Base-by-base conservation (phyloP, 2,113 vertebrate genomes). In the Columba janthina region DNA sequence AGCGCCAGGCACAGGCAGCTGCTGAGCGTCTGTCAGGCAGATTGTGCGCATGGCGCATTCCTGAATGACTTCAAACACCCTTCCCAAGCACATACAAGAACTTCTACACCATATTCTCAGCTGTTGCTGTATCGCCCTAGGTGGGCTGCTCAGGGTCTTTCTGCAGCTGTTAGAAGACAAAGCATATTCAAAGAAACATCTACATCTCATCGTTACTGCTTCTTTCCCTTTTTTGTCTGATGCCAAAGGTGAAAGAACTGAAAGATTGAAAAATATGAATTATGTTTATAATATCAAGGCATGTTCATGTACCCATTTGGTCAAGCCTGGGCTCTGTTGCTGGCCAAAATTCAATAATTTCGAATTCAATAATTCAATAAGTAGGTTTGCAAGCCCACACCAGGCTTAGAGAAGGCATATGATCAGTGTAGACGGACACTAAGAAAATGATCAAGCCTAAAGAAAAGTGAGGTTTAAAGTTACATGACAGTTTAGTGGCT, bases 141-240 rank as follows among this genome's bases (percentile, higher is more conserved):
- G 36, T 88, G 85, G 77, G 78, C 71, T 82, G 54, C 74, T 69
- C 31, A 40, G n/a, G 32, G 20, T 40, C 38, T 88, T 88, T 91
- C 71, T 87, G 40, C 60, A 81, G 87, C 73, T 91, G 57, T 85
- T 77, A 51, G 38, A 34, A 89, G 29, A 84, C 3, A 9, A 81
- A 71, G 28, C 15, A 4, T 66, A 84, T 32, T 86, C 56, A 84
- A 77, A 84, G 54, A 89, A 91, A 74, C 18, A 36, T 51, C 42
- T 46, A 84, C 0, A 1, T 87, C 42, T 78, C 12, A 11, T 84
- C 84, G 62, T 86, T 87, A 56, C 46, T 66, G 28, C 58, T 84
- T 81, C 28, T 81, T 22, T 85, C 32, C 36, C n/a, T 22, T 70
- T 57, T 78, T 78, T 88, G 62, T 44, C 44, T 88, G 53, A 89